A percentile compares a stretch with the other conserved stretches of the same genome.
These are phyloP conservation scores for Cnemophilus loriae DNA, from an alignment of 2,113 vertebrate genomes.

Conservation along the genomic window DNA sequence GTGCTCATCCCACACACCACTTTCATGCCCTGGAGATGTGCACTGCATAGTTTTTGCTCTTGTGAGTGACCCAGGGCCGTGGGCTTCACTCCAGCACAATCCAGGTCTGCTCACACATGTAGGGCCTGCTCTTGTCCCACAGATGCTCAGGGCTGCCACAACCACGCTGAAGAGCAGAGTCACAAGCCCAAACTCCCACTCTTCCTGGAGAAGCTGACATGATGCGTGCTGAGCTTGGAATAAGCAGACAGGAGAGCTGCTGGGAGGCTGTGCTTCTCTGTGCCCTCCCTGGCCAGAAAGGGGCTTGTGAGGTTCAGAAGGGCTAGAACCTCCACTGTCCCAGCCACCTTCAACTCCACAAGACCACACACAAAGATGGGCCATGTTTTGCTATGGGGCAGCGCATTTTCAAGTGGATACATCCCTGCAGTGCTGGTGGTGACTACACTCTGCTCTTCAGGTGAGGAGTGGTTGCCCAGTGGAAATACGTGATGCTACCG, in stretches of 20 bases:
- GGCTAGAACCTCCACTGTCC: background rate
- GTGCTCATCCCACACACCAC: background rate
- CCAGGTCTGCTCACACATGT: accelerated
- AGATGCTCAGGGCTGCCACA: background rate
- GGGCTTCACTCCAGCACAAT: background rate
- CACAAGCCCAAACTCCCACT: background rate
- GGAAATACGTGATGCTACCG: background rate
- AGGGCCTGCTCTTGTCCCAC: background rate
- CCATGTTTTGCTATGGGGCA: background rate
- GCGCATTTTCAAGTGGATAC: background rate
- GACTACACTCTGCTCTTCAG: background rate
- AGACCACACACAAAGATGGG: accelerated
- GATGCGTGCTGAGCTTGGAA: background rate
- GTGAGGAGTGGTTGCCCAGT: background rate
- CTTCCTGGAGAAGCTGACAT: background rate
- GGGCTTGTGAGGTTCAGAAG: background rate
- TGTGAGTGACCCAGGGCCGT: accelerated
- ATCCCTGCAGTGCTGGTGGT: background rate
- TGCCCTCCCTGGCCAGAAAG: background rate
- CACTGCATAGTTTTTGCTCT: background rate
- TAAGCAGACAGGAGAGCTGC: background rate
- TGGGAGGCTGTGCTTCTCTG: background rate
- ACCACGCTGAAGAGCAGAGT: background rate
- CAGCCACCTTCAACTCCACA: background rate
- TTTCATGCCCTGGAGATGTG: background rate